Evolutionary conservation across 2,113 vertebrate genomes (phyloP).

Genomic region (Ptilorrhoa leucosticta): DNA sequence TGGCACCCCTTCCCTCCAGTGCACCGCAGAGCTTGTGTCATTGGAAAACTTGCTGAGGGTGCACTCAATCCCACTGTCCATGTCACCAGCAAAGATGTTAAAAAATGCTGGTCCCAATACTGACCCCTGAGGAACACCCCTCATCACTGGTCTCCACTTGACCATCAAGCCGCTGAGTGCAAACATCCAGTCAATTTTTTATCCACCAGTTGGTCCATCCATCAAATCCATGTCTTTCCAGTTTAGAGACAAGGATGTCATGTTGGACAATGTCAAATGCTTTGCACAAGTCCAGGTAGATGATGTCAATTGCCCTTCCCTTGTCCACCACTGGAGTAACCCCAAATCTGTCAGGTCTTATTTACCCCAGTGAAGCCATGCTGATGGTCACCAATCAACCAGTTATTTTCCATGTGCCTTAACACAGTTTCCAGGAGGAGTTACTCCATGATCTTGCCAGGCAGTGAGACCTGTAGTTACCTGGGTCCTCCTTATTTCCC

Average conservation of each 20-base stretch:
- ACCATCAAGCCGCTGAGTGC: accelerated
- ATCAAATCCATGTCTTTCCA: neutral
- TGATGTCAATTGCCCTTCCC: neutral
- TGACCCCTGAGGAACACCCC: neutral
- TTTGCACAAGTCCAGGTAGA: neutral
- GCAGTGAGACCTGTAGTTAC: neutral
- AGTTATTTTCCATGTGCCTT: neutral
- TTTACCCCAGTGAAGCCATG: neutral
- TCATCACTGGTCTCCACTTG: neutral
- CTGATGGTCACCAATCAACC: neutral
- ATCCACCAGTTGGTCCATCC: accelerated
- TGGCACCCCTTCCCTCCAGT: neutral
- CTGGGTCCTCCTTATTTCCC: neutral
- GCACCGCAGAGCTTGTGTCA: accelerated
- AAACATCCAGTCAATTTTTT: neutral
- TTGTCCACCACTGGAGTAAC: neutral
- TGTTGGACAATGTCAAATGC: neutral
- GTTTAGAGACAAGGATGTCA: neutral
- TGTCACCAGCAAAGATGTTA: neutral
- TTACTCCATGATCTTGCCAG: neutral
- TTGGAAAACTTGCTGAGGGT: neutral
- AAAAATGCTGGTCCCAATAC: neutral
- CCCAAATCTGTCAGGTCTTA: neutral
- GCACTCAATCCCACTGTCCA: neutral
- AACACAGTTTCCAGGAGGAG: neutral